Evolutionary conservation across 2,888 invertebrate species (phyloP), one percentile per base, ranked within the genome.

Genomic region (Keiferia lycopersicella): DNA sequence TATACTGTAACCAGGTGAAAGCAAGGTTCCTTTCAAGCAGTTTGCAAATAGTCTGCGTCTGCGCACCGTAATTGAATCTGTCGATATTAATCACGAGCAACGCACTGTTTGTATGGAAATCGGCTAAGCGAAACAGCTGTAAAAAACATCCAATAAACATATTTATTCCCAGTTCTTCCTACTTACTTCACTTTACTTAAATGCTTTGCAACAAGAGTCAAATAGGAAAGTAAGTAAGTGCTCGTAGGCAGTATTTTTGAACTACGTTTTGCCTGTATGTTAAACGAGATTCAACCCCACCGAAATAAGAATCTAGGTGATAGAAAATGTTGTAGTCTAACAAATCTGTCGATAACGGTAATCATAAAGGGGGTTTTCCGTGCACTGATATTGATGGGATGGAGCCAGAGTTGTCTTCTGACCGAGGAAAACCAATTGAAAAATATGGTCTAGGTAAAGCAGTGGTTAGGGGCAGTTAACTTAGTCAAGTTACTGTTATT

Each of bases 51-150:
- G 67, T 63, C 16, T 26, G 57, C 61, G 41, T 38, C 20, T 50
- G 50, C 48, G 41, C 22, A 22, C 59, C 30, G 22, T 76, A 78
- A 79, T 81, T 78, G 76, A 79, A 73, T 77, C 70, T 65, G 71
- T 73, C 72, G 74, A 76, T 75, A 71, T 73, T 69, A 63, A 66
- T 67, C 69, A 70, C 74, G 74, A 73, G 76, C 75, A 75, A 71
- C 64, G 62, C 67, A 18, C 18, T 50, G 50, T 22, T 63, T 61
- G 60, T 41, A 61, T 41, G 57, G 41, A 61, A 59, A 59, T 48
- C 58, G 57, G 30, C 34, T 26, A 22, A 6, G 7, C 20, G 22
- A 51, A 18, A 12, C 26, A 53, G 22, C 51, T 26, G 51, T 53
- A 14, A 53, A 45, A 45, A 45, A 1, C n/a, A 16, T 4, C 6